phyloP scores from a whole-genome alignment of 2,113 vertebrate genomes.

The Arothron firmamentum region DNA sequence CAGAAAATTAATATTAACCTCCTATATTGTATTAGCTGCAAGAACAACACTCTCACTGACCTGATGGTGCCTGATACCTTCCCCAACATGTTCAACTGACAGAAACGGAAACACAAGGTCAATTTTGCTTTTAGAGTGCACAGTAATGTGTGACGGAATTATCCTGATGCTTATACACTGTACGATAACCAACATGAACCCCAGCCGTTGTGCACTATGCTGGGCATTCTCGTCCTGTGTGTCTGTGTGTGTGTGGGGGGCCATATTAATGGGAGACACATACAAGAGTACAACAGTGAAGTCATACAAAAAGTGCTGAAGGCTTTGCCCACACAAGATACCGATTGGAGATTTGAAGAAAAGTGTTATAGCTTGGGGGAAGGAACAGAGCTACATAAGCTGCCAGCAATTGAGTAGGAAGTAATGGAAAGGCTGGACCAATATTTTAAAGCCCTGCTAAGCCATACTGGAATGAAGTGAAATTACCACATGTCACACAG shows the following conservation, averaged over 20 bases:
- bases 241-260: not conserved
- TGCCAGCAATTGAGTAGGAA: slow-evolving; percentile 47
- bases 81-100: no score
- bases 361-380: slow-evolving; percentile 24
- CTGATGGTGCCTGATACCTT: no score
- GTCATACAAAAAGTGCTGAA: slow-evolving; percentile 19
- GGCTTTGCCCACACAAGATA: slow-evolving; percentile 23
- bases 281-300: not conserved
- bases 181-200: no score
- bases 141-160: no score
- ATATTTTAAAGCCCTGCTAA: slow-evolving; percentile 59
- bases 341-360: slow-evolving; percentile 31
- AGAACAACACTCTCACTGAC: no score
- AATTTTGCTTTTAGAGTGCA: no score
- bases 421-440: slow-evolving; percentile 53
- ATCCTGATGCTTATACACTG: no score
- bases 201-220: no score
- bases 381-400: slow-evolving; percentile 30
- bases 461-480: slow-evolving; percentile 64
- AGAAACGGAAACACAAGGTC: no score
- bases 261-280: slow-evolving; percentile 2
- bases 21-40: no score
- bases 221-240: no score
- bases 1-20: no score
- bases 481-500: slow-evolving; percentile 62